Base-by-base conservation (phyloP, 1,140 invertebrate species). In the Cydia splendana region DNA sequence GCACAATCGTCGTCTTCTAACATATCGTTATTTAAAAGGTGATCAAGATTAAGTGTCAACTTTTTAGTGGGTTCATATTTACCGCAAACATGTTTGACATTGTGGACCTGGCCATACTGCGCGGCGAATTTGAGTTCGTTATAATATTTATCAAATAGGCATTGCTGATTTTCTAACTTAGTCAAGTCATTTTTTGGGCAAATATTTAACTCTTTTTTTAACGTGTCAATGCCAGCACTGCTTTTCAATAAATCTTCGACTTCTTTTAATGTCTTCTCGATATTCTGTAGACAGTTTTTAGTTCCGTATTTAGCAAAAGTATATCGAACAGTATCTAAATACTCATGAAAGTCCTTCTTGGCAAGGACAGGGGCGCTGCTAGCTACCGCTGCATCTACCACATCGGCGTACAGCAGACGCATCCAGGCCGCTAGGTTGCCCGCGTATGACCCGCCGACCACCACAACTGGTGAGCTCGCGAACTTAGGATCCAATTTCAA, bases 391-490 rank as follows among this genome's bases (percentile, higher is more conserved):
- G 95, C 95, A 84, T 95, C 82, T 0, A 96, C 95, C 0, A 96
- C 88, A 84, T 97, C 94, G 10, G 97, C 96, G 85, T 97, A 97
- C 79, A 95, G 95, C 7, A 95, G 84, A 82, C 96, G 93, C 71
- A 95, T 94, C 96, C 96, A 97, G 4, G 95, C 95, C 24, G 96
- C 95, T 87, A 97, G 94, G 9, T 93, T 95, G 78, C 96, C 96
- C 34, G 96, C 94, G 87, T 97, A 97, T 15, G 96, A 97, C 28
- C 96, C 96, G 65, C 97, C 96, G 81, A 96, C 95, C 28, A 96
- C 94, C 75, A 97, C 94, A 77, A 95, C 91, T 12, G 77, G 80
- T 5, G 85, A 83, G 38, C 93, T 81, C 42, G 75, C 80, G 15
- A 94, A 77, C 6, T 85, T 83, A 12, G 76, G 45, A 15, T 76